Evolutionary conservation across 2,888 invertebrate species (phyloP).

Genomic region (Mechanitis mazaeus): DNA sequence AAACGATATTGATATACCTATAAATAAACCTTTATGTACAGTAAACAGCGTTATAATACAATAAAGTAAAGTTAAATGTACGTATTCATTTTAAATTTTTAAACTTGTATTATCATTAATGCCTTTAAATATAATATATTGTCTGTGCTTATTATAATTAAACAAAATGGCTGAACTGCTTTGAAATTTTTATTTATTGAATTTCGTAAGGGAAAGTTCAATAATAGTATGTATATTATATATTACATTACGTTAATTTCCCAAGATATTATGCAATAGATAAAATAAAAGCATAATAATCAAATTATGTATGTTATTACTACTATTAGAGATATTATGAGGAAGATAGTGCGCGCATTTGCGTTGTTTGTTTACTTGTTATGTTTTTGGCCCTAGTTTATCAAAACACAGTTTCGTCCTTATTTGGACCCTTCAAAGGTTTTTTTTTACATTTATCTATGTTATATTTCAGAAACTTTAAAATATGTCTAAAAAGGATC

Average conservation of each 20-base stretch:
- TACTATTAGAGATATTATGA: constrained; percentile 26
- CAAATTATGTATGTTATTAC: constrained; percentile 10
- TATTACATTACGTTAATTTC: neutral
- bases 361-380: constrained; percentile 67
- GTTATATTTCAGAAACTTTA: constrained; percentile 32
- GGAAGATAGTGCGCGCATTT: constrained; percentile 50
- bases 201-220: constrained; percentile 23
- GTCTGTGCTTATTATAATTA: constrained; percentile 23
- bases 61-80: too few relatives aligned
- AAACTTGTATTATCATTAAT: too few relatives aligned
- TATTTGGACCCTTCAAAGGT: neutral
- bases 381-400: constrained; percentile 23
- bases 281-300: neutral
- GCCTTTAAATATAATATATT: neutral
- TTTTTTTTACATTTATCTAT: constrained; percentile 5
- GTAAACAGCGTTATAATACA: too few relatives aligned
- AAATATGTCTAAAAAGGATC: constrained; percentile 73
- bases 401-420: constrained; percentile 10
- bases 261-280: neutral
- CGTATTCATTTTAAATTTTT: too few relatives aligned
- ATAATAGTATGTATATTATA: constrained; percentile 21
- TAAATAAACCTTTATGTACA: too few relatives aligned
- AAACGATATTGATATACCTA: too few relatives aligned
- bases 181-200: constrained; percentile 23
- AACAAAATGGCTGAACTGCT: constrained; percentile 33